Conservation (phyloP, 2,113 vertebrate species). For the Macroglossus sobrinus region DNA sequence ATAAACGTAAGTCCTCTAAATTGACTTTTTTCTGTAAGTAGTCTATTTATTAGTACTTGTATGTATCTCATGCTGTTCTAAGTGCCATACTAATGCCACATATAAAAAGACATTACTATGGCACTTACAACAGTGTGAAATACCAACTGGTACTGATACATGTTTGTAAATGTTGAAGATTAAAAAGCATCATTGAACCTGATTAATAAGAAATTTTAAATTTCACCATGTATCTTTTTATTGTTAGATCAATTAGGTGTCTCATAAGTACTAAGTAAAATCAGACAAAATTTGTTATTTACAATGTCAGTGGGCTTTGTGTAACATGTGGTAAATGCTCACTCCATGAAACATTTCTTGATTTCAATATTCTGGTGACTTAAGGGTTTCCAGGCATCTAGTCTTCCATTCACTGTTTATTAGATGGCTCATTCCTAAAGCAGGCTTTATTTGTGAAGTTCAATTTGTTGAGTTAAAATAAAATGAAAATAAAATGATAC, state of each 20-base stretch:
- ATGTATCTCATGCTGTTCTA: too few relatives aligned
- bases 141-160: not conserved
- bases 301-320: not conserved
- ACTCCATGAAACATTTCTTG: not conserved
- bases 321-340: not conserved
- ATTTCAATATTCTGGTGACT: not conserved
- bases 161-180: not conserved
- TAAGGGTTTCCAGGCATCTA: not conserved
- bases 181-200: not conserved
- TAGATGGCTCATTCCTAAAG: not conserved
- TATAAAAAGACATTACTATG: not conserved
- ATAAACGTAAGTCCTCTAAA: not conserved
- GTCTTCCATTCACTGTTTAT: not conserved
- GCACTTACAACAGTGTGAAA: not conserved
- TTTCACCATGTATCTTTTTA: not conserved
- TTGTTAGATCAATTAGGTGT: not conserved
- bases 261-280: not conserved
- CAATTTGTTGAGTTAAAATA: not conserved
- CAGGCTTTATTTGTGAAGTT: not conserved
- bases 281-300: not conserved
- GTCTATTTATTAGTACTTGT: too few relatives aligned
- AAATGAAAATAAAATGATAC: slow-evolving; percentile 26
- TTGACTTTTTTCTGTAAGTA: not conserved
- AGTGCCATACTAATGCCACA: too few relatives aligned
- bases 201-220: not conserved